Evolutionary conservation across 2,113 vertebrate species (phyloP), one percentile per base, ranked within the genome.

Genomic region (Cichladusa arquata): DNA sequence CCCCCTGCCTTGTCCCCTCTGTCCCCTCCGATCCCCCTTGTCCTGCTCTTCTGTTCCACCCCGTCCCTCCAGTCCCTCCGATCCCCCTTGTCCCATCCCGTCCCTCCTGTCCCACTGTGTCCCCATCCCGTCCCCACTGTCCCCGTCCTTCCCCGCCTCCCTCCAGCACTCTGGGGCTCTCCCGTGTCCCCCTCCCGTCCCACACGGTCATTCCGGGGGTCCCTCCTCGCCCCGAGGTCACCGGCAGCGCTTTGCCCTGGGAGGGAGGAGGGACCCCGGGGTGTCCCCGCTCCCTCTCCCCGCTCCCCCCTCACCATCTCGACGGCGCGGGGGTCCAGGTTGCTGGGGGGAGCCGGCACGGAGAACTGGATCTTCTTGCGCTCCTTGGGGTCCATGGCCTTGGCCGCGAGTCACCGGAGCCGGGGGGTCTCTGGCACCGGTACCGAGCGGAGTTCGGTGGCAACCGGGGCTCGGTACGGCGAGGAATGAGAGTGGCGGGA

Each of bases 331-430:
- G 99, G 99, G 97, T 99, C 99, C 97, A 99, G 98, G 94, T 99
- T 99, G 94, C 98, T 98, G 53, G 99, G 98, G 33, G 97, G 98
- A 6, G 98, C 89, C 5, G 98, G 98, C 87, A 99, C 98, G 0
- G 99, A 99, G 88, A 99, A 99, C 69, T 99, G 99, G 97, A 99
- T 99, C 98, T 99, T 99, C 98, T 98, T 99, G 92, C 98, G 98
- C 93, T 99, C 99, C 96, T 99, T 99, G 96, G 97, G 97, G 95
- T 97, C 98, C 98, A 96, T 97, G 95, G 98, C 96, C 97, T 97
- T 76, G 95, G 96, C 98, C 98, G 94, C 77, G 29, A 79, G 97
- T 94, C 97, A 73, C 97, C 97, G 92, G 94, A 91, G 80, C 17
- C 61, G 18, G 26, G 91, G 97, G 26, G 94, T 96, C 96, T 92